Base-by-base conservation (phyloP, 2,888 invertebrate species). In the Stenodema calcarata region DNA sequence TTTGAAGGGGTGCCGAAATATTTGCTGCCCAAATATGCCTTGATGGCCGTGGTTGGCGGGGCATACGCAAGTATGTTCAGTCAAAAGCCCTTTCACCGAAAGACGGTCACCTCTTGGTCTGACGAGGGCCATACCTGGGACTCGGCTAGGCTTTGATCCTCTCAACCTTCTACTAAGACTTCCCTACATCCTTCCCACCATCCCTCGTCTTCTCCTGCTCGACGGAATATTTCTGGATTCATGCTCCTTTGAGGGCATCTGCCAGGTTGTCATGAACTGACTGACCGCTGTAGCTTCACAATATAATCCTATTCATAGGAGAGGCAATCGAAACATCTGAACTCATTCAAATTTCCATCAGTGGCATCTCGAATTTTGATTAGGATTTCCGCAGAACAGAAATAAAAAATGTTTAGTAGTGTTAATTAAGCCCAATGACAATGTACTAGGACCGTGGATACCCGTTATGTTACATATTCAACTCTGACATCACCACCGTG, bases 11-110 rank as follows among this genome's bases (percentile, higher is more conserved):
- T 47, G 84, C 75, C 44, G 84, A 84, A 84, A 84, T 84, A 84
- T 84, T 84, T 73, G 73, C 75, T 84, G 75, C 84, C 84, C 73
- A 84, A 84, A 84, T 84, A 84, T 84, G 84, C 84, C 84, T 84
- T 84, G 84, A 70, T 41, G 84, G 84, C 62, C 62, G 41, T 47
- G 75, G 54, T 70, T 18, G 73, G n/a, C 28, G n/a, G 75, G 73
- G 47, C 30, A 73, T 41, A 75, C 47, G 44, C 84, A 84, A 84
- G 44, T 84, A 84, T 84, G 84, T 84, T 35, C 47, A 73, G 84
- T 73, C 80, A 80, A 80, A 80, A 80, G 80, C 78, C 80, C 80
- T 80, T 80, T 54, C 50, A 50, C 54, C 54, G 42, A 54, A 54
- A 54, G 54, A 80, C 80, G 80, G 80, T 80, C 50, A 54, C 54